Percentiles rank a stretch among this genome's conserved stretches.
phyloP scores from a whole-genome alignment of 2,113 vertebrate genomes.

The Myrmecophaga tridactyla region DNA sequence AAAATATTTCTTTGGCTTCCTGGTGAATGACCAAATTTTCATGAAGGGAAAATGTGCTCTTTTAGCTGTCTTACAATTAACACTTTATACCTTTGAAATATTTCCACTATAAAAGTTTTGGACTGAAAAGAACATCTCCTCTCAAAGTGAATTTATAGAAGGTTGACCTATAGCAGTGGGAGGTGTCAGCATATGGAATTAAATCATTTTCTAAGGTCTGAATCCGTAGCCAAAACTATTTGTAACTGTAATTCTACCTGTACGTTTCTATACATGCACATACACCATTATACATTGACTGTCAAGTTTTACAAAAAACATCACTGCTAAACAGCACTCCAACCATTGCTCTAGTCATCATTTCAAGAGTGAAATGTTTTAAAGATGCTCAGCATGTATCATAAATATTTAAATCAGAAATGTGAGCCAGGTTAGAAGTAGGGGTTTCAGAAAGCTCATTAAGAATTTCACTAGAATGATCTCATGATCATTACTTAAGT shows the following conservation, averaged over 20 bases:
- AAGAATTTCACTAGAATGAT: not conserved
- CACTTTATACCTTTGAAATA: slow-evolving; percentile 77
- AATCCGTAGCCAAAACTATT: slow-evolving; percentile 80
- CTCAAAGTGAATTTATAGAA: slow-evolving; percentile 79
- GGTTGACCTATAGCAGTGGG: slow-evolving; percentile 77
- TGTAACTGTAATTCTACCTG: slow-evolving; percentile 76
- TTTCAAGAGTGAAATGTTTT: slow-evolving; percentile 68
- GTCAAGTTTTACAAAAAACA: slow-evolving; percentile 71
- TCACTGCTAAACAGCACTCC: slow-evolving; percentile 68
- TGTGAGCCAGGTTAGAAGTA: not conserved
- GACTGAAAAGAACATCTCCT: slow-evolving; percentile 76
- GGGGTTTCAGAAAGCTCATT: slow-evolving; percentile 46
- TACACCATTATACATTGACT: slow-evolving; percentile 70
- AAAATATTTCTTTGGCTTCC: slow-evolving; percentile 73
- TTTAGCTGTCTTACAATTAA: slow-evolving; percentile 72
- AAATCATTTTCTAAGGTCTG: slow-evolving; percentile 74
- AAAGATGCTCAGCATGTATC: slow-evolving; percentile 70
- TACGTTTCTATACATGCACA: slow-evolving; percentile 66
- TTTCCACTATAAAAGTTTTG: slow-evolving; percentile 76
- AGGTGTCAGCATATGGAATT: slow-evolving; percentile 77
- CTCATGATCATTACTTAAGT: not conserved
- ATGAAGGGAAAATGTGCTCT: slow-evolving; percentile 69
- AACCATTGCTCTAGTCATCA: not conserved
- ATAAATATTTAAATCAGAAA: slow-evolving; percentile 67
- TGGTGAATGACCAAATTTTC: slow-evolving; percentile 77